Evolutionary conservation across 2,888 invertebrate species (phyloP).

Genomic region (Catocala sponsa): DNA sequence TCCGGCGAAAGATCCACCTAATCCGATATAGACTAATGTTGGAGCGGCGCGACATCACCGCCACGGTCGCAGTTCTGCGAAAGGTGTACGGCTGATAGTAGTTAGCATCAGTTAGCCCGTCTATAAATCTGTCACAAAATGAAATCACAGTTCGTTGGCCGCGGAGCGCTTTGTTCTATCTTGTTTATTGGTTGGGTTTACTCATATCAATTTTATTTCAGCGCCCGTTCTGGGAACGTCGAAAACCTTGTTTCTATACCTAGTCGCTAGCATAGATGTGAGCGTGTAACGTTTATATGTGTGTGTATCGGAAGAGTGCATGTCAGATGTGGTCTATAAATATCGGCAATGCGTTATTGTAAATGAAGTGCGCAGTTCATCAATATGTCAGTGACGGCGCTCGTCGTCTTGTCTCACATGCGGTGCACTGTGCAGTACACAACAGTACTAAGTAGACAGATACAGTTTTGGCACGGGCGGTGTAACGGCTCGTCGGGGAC

Average conservation of each 20-base stretch:
- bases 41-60: neutral
- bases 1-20: slow-evolving; percentile 31
- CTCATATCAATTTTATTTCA: slow-evolving; percentile 51
- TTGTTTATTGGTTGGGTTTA: slow-evolving; percentile 51
- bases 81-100: slow-evolving; percentile 41
- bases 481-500: slow-evolving; percentile 47
- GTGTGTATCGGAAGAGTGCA: slow-evolving; percentile 27
- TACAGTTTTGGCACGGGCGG: slow-evolving; percentile 36
- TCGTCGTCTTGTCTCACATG: slow-evolving; percentile 15
- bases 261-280: slow-evolving; percentile 6
- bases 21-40: slow-evolving; percentile 24
- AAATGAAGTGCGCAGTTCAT: slow-evolving; percentile 63
- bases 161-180: slow-evolving; percentile 50
- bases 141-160: slow-evolving; percentile 63
- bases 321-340: slow-evolving; percentile 52
- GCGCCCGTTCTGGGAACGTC: slow-evolving; percentile 49
- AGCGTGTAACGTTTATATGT: slow-evolving; percentile 4
- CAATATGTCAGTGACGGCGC: slow-evolving; percentile 60
- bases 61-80: slow-evolving; percentile 57
- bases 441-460: neutral
- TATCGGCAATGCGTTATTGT: slow-evolving; percentile 63
- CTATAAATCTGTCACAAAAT: slow-evolving; percentile 73
- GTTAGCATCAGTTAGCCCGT: slow-evolving; percentile 57
- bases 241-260: slow-evolving; percentile 11
- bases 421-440: slow-evolving; percentile 16